Evolutionary conservation across 2,888 invertebrate species (phyloP), one percentile per base, ranked within the genome.

Genomic region (Zelleria hepariella): DNA sequence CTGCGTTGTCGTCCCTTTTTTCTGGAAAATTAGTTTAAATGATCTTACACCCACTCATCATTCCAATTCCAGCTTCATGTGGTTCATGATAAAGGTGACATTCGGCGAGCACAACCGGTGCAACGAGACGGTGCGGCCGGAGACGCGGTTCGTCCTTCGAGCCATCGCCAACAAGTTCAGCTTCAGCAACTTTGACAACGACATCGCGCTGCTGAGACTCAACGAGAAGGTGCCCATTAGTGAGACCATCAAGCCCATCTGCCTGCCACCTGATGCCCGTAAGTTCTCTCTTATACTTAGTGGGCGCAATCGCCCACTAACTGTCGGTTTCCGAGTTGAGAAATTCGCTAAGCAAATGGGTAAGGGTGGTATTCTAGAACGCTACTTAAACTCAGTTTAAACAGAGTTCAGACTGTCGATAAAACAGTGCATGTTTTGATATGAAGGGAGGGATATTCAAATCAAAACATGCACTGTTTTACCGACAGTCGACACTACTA

Each of bases 21-120:
- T n/a, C n/a, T n/a, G n/a, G n/a, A n/a, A n/a, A n/a, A n/a, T 42
- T 42, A 42, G 15, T 0, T 15, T 42, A 42, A 15, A 2, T 15
- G 15, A 3, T 42, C 32, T 15, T n/a, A 23, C 2, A 53, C 24
- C 10, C n/a, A n/a, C n/a, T 24, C 25, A 25, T 53, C 15, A 24
- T 53, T 24, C 7, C 15, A 24, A 25, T 78, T 91, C 66, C 89
- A 95, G 95, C 65, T 96, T 96, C 79, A 95, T 96, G 94, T 96
- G 96, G 96, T 96, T 96, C 83, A 94, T 96, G 95, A 95, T 96
- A 77, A 95, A 94, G 81, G 94, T 95, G 64, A 94, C 95, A 15
- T 94, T 96, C 68, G 96, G 96, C 0, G 96, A 96, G 77, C 95
- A 96, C 77, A 94, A 96, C 80, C 92, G 95, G 54, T 96, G 96